Evolutionary conservation across 2,888 invertebrate genomes (phyloP), one percentile per base, ranked within the genome.

Genomic region (Protula sp.): DNA sequence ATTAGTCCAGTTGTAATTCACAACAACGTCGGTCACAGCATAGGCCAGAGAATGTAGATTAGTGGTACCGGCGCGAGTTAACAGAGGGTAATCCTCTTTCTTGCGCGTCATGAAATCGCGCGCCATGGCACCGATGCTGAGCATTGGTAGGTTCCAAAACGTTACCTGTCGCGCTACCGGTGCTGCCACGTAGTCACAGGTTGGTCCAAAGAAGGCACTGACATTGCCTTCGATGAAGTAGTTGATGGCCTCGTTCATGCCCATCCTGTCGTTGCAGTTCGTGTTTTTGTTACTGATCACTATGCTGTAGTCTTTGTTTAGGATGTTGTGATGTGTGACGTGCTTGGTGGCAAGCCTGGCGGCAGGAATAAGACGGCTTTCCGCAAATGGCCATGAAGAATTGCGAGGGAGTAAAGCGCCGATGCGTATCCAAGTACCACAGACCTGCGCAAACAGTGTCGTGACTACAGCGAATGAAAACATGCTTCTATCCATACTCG

Each of bases 101-200:
- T 73, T 73, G 1, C 57, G 48, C 2, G 50, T 54, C 1, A 73
- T 74, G 60, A 77, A 81, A 57, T 79, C 80, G 1, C 66, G 63
- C 0, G 79, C 78, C 62, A 78, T 66, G 1, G 75, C 78, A 0
- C 80, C 80, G 0, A 78, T 71, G 3, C 93, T 92, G 69, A 93
- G 90, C 72, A 94, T 89, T 0, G 93, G 92, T 0, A 89, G 87
- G 79, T 92, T 91, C 93, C 93, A 93, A 78, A 90, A 70, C 4
- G 91, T 89, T 0, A 91, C 90, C 58, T 93, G 85, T 60, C 92
- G 84, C 2, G 92, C 92, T 1, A 94, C 92, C 0, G 93, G 92
- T 74, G 93, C 93, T 70, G 93, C 79, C 2, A 92, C 92, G 48
- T 91, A 79, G 59, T 78, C 79, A 62, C 76, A 77, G 1, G 72